These are phyloP conservation scores for Clinocottus analis DNA, from an alignment of 2,113 vertebrate genomes.

Conservation along the genomic window DNA sequence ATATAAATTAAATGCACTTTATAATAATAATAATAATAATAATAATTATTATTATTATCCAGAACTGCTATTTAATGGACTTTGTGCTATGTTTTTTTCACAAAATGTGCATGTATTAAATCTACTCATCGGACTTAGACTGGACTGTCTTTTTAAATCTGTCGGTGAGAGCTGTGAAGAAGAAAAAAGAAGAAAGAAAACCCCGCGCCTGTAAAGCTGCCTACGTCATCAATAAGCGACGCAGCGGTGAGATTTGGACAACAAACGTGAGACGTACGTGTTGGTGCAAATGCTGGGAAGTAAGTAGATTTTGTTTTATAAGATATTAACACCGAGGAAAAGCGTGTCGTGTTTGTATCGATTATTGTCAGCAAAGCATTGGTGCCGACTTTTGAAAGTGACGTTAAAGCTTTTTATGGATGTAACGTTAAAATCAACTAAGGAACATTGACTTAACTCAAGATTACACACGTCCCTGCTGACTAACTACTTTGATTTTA, in stretches of 20 bases:
- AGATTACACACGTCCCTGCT: background rate
- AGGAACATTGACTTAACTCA: no score
- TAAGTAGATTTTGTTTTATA: slow-evolving; percentile 2
- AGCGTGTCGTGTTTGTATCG: background rate
- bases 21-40: no score
- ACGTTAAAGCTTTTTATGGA: background rate
- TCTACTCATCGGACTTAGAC: background rate
- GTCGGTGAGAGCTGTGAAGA: background rate
- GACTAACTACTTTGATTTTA: background rate
- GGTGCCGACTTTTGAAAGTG: background rate
- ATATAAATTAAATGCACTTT: no score
- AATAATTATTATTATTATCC: no score
- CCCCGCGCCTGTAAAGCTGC: background rate
- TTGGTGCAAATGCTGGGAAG: background rate
- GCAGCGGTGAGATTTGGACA: rapidly evolving
- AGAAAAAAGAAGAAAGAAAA: background rate
- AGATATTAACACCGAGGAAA: no score
- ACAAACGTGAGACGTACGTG: slow-evolving; percentile 6
- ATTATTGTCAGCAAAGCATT: background rate
- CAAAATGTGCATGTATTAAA: background rate
- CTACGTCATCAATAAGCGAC: slow-evolving; percentile 63
- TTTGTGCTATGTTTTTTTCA: background rate
- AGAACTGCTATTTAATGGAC: background rate
- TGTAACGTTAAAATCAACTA: no score
- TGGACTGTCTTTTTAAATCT: background rate